A percentile compares a stretch with the other conserved stretches of the same genome.
Conservation (phyloP, 2,888 invertebrate species). For the Tortricodes alternella region DNA sequence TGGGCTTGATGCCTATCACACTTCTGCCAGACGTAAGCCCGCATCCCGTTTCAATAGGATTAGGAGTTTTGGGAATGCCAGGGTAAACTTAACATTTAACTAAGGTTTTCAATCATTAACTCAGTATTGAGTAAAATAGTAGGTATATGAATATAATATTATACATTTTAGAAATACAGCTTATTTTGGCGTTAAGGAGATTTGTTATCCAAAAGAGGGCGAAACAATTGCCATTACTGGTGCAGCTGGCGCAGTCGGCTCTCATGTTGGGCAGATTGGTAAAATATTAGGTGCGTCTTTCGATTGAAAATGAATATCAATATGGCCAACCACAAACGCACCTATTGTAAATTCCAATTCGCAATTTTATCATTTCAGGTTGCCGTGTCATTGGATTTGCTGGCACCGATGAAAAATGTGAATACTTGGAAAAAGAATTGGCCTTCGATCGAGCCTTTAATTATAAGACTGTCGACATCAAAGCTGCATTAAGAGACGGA, state of each 20-base stretch:
- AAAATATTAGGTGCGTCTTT: constrained; percentile 83
- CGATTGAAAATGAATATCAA: neutral
- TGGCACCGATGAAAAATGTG: constrained; percentile 87
- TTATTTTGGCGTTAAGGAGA: constrained; percentile 88
- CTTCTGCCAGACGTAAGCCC: constrained; percentile 83
- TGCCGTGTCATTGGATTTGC: constrained; percentile 83
- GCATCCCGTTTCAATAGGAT: constrained; percentile 83
- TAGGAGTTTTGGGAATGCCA: constrained; percentile 88
- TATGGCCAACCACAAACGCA: neutral
- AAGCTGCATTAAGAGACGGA: constrained; percentile 81
- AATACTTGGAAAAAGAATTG: constrained; percentile 85
- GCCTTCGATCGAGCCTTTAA: constrained; percentile 88
- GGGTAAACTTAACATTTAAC: constrained; percentile 78
- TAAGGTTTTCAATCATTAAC: neutral
- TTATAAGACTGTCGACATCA: constrained; percentile 86
- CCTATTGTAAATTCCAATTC: too few species aligned
- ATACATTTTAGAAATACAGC: constrained; percentile 85
- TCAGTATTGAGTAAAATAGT: neutral
- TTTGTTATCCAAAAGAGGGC: constrained; percentile 87
- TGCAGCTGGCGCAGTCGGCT: constrained; percentile 91
- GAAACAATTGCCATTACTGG: constrained; percentile 88
- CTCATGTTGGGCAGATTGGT: constrained; percentile 90
- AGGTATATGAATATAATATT: too few species aligned
- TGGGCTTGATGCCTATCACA: constrained; percentile 55
- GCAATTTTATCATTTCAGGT: constrained; percentile 56